These are phyloP conservation scores for Peromyscus nudipes DNA, from an alignment of 2,797 vertebrate genomes.

Conservation along the genomic window DNA sequence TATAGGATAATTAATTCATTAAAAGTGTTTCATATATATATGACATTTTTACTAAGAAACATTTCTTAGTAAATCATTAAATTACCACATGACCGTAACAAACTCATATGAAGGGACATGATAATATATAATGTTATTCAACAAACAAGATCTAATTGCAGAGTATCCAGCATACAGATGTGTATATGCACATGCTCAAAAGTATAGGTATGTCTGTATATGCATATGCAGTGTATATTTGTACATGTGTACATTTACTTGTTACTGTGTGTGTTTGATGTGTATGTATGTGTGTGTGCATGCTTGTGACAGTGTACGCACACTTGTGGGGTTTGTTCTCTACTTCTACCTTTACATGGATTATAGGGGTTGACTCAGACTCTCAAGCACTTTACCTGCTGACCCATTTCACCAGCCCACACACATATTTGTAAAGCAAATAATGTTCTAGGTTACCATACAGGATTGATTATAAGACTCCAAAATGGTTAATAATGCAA, in stretches of 20 bases:
- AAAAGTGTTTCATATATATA: neutral
- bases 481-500: neutral
- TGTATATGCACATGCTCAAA: neutral
- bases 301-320: neutral
- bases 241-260: neutral
- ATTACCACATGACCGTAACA: neutral
- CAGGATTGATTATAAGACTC: neutral
- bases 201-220: neutral
- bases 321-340: neutral
- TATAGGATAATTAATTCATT: constrained; percentile 5
- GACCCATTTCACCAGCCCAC: too few relatives aligned
- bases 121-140: neutral
- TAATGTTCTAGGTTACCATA: neutral
- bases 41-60: neutral
- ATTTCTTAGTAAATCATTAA: constrained; percentile 29
- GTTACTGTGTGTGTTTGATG: neutral
- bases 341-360: neutral
- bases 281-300: neutral
- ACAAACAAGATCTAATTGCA: neutral
- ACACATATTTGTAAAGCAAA: neutral
- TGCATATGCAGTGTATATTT: neutral
- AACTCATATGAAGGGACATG: neutral
- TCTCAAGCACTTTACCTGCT: neutral
- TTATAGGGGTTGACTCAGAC: neutral
- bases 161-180: neutral